Evolutionary conservation across 2,113 vertebrate genomes (phyloP).

Genomic region (Pelmatolapia mariae): DNA sequence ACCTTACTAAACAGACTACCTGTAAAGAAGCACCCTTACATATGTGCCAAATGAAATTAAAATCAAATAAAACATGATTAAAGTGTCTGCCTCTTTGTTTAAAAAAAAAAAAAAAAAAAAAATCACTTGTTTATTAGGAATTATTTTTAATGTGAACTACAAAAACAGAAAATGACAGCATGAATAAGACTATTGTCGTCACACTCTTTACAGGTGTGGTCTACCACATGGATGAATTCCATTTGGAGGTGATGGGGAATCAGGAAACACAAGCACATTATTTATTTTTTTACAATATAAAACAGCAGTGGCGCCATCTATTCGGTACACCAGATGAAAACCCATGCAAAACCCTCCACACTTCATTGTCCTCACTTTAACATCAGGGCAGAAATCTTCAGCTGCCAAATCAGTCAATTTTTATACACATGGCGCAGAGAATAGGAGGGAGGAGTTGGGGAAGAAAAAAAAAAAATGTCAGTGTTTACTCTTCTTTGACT

Average conservation of each 20-base stretch:
- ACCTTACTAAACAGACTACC: not conserved
- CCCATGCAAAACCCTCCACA: conserved; percentile 71
- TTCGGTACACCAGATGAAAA: conserved; percentile 42
- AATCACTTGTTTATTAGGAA: conserved; percentile 62
- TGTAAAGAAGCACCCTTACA: not conserved
- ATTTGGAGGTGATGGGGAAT: conserved; percentile 25
- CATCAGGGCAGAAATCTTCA: conserved; percentile 81
- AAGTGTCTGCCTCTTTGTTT: not conserved
- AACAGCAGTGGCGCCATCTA: conserved; percentile 59
- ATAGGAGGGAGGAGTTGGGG: not conserved
- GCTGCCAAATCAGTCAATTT: conserved; percentile 74
- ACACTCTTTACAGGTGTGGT: conserved; percentile 46
- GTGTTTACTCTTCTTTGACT: conserved; percentile 99
- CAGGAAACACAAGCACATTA: conserved; percentile 56
- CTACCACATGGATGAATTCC: conserved; percentile 58
- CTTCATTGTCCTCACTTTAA: conserved; percentile 75
- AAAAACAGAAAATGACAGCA: conserved; percentile 72
- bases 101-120: not conserved
- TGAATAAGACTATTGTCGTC: conserved; percentile 65
- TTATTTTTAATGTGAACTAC: conserved; percentile 71
- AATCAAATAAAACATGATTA: not conserved
- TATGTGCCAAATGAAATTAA: not conserved
- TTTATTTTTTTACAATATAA: conserved; percentile 72
- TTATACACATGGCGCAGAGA: conserved; percentile 74
- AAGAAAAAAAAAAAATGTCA: conserved; percentile 64